These are phyloP conservation scores for Itoplectis maculator DNA, from an alignment of 2,888 invertebrate genomes.

Conservation along the genomic window DNA sequence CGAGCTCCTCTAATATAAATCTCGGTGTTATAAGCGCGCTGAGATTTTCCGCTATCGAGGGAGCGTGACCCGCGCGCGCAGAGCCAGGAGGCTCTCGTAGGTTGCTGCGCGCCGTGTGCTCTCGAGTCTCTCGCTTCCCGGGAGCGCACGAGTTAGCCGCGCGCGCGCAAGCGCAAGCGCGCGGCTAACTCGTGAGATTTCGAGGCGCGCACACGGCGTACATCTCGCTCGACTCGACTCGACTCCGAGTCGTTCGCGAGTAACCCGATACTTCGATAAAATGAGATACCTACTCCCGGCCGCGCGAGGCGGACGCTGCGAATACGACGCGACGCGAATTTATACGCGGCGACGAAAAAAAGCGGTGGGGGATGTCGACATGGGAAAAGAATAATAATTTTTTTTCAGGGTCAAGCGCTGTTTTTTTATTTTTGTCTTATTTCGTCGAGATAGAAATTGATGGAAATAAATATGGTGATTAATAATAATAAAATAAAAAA, in stretches of 20 bases:
- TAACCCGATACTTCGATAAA: slow-evolving; percentile 75
- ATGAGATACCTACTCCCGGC: slow-evolving; percentile 59
- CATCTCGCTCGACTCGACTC: slow-evolving; percentile 25
- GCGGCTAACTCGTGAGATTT: slow-evolving; percentile 54
- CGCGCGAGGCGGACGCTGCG: slow-evolving; percentile 43
- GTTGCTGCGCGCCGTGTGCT: too few relatives aligned
- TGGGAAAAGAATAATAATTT: not conserved
- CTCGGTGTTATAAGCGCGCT: slow-evolving; percentile 38
- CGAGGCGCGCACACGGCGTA: slow-evolving; percentile 48
- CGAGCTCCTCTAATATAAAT: slow-evolving; percentile 43
- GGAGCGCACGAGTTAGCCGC: slow-evolving; percentile 52
- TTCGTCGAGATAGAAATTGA: too few relatives aligned
- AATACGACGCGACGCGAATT: slow-evolving; percentile 41
- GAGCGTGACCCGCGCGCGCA: slow-evolving; percentile 44
- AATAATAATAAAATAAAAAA: not conserved
- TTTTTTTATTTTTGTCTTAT: not conserved
- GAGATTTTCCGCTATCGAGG: slow-evolving; percentile 38
- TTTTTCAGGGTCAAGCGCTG: too few relatives aligned
- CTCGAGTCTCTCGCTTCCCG: slow-evolving; percentile 48
- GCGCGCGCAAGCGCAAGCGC: slow-evolving; percentile 3
- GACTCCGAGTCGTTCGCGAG: slow-evolving; percentile 55
- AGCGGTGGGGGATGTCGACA: too few relatives aligned
- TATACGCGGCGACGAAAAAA: too few relatives aligned
- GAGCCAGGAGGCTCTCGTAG: slow-evolving; percentile 41
- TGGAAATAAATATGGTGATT: too few relatives aligned